Conservation (phyloP, 2,113 vertebrate species). For the Mobula hypostoma region DNA sequence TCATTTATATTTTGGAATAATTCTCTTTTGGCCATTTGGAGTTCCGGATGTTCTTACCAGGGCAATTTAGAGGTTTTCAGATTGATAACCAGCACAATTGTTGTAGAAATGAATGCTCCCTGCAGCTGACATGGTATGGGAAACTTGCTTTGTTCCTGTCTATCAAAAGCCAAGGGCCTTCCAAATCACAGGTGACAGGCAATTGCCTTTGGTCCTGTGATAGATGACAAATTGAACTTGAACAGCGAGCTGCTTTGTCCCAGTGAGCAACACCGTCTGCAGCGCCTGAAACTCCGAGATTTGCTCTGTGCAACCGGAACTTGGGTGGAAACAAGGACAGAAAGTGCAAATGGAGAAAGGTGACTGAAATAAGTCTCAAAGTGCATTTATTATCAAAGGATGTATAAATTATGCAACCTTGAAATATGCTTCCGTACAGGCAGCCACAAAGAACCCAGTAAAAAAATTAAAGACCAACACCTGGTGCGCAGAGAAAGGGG, state of each 20-base stretch:
- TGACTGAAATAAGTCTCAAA: not conserved
- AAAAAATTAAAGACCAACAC: too few species aligned
- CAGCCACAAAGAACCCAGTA: too few species aligned
- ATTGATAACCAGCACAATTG: not conserved
- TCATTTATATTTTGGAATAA: slow-evolving; percentile 1
- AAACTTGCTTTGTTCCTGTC: not conserved
- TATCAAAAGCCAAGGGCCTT: not conserved
- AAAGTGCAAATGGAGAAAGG: not conserved
- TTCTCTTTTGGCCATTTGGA: not conserved
- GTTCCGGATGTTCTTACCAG: not conserved
- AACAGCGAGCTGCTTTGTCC: not conserved
- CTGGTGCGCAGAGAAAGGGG: too few species aligned
- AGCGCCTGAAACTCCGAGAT: not conserved
- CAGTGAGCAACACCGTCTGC: not conserved
- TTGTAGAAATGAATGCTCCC: not conserved
- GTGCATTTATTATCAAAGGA: too few species aligned
- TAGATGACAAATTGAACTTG: not conserved
- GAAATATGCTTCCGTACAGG: too few species aligned
- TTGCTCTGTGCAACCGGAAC: not conserved
- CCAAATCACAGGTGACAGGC: slow-evolving; percentile 17
- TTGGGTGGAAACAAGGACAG: not conserved
- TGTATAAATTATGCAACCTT: too few species aligned
- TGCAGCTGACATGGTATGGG: not conserved
- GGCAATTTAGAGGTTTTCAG: not conserved
- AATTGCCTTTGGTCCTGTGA: not conserved